Evolutionary conservation across 2,113 vertebrate genomes (phyloP).

Genomic region (Hippotragus niger): DNA sequence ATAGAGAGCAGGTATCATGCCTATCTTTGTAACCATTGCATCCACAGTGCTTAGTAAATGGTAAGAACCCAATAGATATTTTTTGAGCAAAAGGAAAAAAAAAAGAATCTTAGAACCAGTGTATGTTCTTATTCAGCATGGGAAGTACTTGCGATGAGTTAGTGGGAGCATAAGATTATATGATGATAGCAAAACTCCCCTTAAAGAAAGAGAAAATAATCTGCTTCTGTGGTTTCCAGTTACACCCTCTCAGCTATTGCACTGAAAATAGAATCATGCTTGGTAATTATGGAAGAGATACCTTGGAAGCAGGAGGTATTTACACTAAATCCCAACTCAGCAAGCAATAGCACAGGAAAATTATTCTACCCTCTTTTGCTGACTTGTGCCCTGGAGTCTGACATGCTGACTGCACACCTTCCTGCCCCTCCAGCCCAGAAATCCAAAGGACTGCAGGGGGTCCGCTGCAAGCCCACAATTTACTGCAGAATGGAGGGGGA

Average conservation of each 20-base stretch:
- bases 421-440: not conserved
- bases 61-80: not conserved
- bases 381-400: not conserved
- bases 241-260: conserved; percentile 34
- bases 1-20: not conserved
- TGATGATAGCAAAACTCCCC: not conserved
- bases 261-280: conserved; percentile 57
- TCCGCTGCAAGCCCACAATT: not conserved
- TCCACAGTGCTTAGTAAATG: not conserved
- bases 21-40: not conserved
- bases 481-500: not conserved
- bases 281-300: conserved; percentile 51
- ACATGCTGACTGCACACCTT: not conserved
- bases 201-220: conserved; percentile 40
- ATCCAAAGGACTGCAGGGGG: not conserved
- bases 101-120: not conserved
- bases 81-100: not conserved
- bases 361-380: not conserved
- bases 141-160: conserved; percentile 13
- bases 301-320: conserved; percentile 40
- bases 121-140: not conserved
- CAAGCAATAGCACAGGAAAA: conserved; percentile 18
- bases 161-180: not conserved
- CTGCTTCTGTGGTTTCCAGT: conserved; percentile 46
- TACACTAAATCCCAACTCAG: conserved; percentile 48